Percentiles rank a stretch among this genome's conserved stretches.
phyloP scores from a whole-genome alignment of 2,797 vertebrate genomes.

The Silurus aristotelis region DNA sequence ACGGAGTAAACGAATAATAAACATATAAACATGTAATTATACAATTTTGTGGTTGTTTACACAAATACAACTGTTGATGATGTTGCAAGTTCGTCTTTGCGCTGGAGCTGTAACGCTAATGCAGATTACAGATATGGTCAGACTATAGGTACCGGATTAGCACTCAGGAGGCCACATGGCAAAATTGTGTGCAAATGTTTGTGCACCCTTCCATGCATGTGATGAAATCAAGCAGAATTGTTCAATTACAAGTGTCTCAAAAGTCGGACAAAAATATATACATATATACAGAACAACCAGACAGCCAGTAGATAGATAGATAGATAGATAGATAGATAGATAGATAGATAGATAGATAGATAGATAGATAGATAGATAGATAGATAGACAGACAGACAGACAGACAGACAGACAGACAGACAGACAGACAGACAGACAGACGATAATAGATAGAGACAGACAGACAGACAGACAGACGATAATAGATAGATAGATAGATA shows the following conservation, averaged over 20 bases:
- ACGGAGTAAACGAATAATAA: background rate
- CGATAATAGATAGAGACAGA: too few relatives aligned
- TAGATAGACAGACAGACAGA: too few relatives aligned
- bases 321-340: too few relatives aligned
- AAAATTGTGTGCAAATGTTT: background rate
- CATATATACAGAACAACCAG: too few relatives aligned
- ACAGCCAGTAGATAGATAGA: too few relatives aligned
- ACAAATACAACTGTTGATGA: background rate
- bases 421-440: too few relatives aligned
- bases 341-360: too few relatives aligned
- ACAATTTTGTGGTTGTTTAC: background rate
- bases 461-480: too few relatives aligned
- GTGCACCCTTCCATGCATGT: background rate
- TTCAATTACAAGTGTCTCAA: background rate
- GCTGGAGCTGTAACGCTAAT: background rate
- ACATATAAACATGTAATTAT: constrained; percentile 7
- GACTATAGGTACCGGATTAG: background rate
- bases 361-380: too few relatives aligned
- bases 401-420: too few relatives aligned
- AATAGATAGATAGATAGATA: too few relatives aligned
- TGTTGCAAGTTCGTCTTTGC: background rate
- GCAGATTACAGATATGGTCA: background rate
- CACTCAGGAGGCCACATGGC: background rate
- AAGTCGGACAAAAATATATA: background rate
- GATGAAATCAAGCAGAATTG: background rate